Base-by-base conservation (phyloP, 2,888 invertebrate genomes). In the Chesias legatella region DNA sequence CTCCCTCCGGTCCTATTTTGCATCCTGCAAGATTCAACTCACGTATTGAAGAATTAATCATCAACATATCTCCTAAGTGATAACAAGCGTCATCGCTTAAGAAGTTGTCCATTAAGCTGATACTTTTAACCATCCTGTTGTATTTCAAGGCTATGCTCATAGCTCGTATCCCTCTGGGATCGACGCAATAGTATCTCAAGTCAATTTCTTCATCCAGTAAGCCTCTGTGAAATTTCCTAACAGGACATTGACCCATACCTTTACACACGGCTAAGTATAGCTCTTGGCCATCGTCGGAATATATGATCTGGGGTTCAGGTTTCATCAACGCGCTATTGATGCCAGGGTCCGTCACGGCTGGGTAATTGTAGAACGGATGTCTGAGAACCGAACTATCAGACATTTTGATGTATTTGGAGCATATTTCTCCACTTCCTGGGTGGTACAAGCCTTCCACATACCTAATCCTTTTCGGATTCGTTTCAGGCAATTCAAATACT, bases 341-440 rank as follows among this genome's bases (percentile, higher is more conserved):
- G 0, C 83, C 84, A 26, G 85, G 86, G 43, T 85, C 78, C n/a
- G 6, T 1, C 3, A 85, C 67, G 1, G 70, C 58, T 1, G 84
- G 85, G 33, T 83, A 86, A 28, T 63, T 64, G 40, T 62, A 81
- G 43, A 79, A 83, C 0, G 68, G 67, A 33, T 86, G 84, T n/a
- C 53, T 57, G 0, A 76, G 33, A 1, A 85, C 49, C 1, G 64
- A 63, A 47, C 82, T 84, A 22, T 65, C 65, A 0, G 84, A 83
- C 56, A 73, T 51, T 0, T 58, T 1, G 1, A 82, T 47, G 41
- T 77, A 78, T 35, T 79, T 69, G 1, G 60, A 38, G 47, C 84
- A 85, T 52, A 83, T 46, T 47, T 82, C 75, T 3, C 69, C 77
- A 37, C 73, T 79, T 0, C 73, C 79, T 1, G 77, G 73, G 3